A percentile compares a stretch with the other conserved stretches of the same genome.
phyloP scores from a whole-genome alignment of 2,113 vertebrate genomes.

The Rhinopomastus cyanomelas region DNA sequence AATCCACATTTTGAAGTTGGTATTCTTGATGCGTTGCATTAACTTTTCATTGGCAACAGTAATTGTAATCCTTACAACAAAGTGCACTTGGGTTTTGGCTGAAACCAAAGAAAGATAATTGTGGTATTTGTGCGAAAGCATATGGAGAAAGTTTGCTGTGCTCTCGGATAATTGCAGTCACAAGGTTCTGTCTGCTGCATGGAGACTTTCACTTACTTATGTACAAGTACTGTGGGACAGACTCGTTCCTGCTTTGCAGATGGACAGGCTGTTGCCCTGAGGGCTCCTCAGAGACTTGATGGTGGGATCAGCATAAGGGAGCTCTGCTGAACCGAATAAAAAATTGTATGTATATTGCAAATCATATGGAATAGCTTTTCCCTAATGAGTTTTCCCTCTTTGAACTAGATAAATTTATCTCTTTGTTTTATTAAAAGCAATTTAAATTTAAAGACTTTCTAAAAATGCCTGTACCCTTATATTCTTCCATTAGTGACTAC shows the following conservation, averaged over 20 bases:
- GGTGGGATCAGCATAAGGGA: neutral
- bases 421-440: neutral
- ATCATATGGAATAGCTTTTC: neutral
- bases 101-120: neutral
- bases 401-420: neutral
- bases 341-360: neutral
- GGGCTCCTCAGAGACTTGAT: neutral
- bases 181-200: neutral
- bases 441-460: neutral
- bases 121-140: neutral
- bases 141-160: slow-evolving; percentile 18
- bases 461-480: neutral
- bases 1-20: neutral
- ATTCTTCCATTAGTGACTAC: neutral
- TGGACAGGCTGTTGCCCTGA: neutral
- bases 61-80: neutral
- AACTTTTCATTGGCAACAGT: neutral
- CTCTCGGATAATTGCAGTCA: neutral
- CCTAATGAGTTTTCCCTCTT: neutral
- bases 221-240: neutral
- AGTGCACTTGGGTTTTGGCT: neutral
- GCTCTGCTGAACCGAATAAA: neutral
- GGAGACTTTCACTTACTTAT: neutral
- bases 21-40: neutral
- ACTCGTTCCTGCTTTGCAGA: neutral